Evolutionary conservation across 2,113 vertebrate species (phyloP), one percentile per base, ranked within the genome.

Genomic region (Parus major): DNA sequence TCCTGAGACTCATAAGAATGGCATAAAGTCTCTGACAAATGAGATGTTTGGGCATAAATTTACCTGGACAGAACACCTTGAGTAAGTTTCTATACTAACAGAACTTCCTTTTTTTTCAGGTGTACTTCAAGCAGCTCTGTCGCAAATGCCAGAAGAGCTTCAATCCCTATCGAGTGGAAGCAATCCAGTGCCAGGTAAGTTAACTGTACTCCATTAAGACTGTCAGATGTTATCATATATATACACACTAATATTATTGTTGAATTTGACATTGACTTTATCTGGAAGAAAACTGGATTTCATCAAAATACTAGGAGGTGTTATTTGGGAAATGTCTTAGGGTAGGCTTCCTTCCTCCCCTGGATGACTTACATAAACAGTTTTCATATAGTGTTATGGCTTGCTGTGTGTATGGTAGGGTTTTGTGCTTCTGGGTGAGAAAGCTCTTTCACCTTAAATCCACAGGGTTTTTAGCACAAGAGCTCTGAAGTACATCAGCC

Each of bases 41-140:
- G 0, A 0, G 6, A 4, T 64, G 21, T 23, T 76, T 49, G 69
- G 28, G 9, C 21, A n/a, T 11, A 35, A 73, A n/a, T 42, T 23
- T 66, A 28, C 5, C 21, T 78, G 33, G 64, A 35, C 14, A 20
- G 25, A 76, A 23, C 12, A 13, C n/a, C 3, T 21, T 1, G 5
- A 86, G 2, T 9, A 36, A 36, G 5, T 71, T 12, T 47, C 19
- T 64, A 0, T 25, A 39, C 31, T 60, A 73, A 93, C 33, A 33
- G 27, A 49, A 24, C 28, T 55, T 88, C 19, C 2, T 7, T 52
- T 78, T 61, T 70, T 27, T 72, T 46, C 92, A 99, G 99, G 99
- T 99, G 95, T 99, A 99, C 97, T 99, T 99, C 97, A 99, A 99
- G 98, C 99, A 99, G 97, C 98, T 99, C 79, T 99, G 99, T 97